Percentiles rank a stretch among this genome's conserved stretches.
Evolutionary conservation across 1,140 invertebrate genomes (phyloP).

Genomic region (Drosophila jambulina): DNA sequence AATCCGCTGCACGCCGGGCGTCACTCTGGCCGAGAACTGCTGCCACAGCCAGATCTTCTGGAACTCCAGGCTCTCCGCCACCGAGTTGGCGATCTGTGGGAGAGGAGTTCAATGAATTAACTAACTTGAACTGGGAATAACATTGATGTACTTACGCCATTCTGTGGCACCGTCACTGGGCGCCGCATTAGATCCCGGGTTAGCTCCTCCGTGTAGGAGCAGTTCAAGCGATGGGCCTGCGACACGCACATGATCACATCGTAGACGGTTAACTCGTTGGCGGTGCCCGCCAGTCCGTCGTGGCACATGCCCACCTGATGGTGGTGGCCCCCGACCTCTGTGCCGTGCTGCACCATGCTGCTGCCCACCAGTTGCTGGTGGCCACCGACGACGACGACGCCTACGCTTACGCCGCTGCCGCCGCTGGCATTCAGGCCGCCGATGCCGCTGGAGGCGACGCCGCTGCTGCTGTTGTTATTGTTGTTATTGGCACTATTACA

Average conservation of each 20-base stretch:
- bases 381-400: constrained; percentile 65
- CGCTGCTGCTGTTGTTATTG: constrained; percentile 50
- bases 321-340: constrained; percentile 38
- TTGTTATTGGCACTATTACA: constrained; percentile 80
- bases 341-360: constrained; percentile 59
- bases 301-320: constrained; percentile 73
- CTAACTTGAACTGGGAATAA: neutral
- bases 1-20: constrained; percentile 94
- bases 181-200: constrained; percentile 89
- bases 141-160: constrained; percentile 77
- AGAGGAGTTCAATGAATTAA: neutral
- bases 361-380: constrained; percentile 65
- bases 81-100: constrained; percentile 87
- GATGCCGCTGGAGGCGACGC: constrained; percentile 27
- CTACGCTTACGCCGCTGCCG: constrained; percentile 81
- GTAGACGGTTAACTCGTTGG: constrained; percentile 88
- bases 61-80: constrained; percentile 88
- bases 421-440: constrained; percentile 43
- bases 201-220: constrained; percentile 95
- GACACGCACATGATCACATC: constrained; percentile 95
- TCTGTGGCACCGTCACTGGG: constrained; percentile 84
- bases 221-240: constrained; percentile 95
- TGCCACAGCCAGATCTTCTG: constrained; percentile 92
- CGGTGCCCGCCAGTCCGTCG: constrained; percentile 67
- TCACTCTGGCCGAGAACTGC: constrained; percentile 91